Base-by-base conservation (phyloP, 2,888 invertebrate genomes). In the Anagyrus pseudococci region DNA sequence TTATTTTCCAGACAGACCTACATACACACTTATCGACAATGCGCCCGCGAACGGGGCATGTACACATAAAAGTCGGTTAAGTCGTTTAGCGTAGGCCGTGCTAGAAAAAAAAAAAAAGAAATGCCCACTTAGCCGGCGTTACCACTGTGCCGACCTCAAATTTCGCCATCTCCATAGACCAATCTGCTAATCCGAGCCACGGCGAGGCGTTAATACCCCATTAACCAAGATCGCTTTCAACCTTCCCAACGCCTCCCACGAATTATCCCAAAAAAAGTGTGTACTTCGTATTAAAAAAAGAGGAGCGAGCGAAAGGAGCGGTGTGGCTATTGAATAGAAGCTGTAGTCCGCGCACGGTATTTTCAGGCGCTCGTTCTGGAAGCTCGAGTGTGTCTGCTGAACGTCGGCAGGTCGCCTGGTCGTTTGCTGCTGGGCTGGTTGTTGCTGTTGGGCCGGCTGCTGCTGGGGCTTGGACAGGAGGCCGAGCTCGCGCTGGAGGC, bases 341-440 rank as follows among this genome's bases (percentile, higher is more conserved):
- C 19, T 2, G 13, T 15, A n/a, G 4, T n/a, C n/a, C n/a, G n/a
- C n/a, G n/a, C n/a, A 67, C 67, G 64, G 64, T 20, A 67, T 58
- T 64, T 55, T 47, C 2, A 67, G 52, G 1, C 64, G 56, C 23
- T 67, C 64, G 33, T 59, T 62, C 53, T 67, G 67, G 57, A 65
- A 67, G 54, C 48, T 67, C 23, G 41, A 62, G 44, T 64, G 67
- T 4, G 50, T 62, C 41, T 64, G 63, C 26, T 57, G 59, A 25
- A 58, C 19, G 4, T 63, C 63, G 33, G 52, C 19, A n/a, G 49
- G 19, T n/a, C 29, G 29, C 2, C 17, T 48, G 48, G 13, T 48
- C 29, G 29, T 3, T n/a, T 47, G 47, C n/a, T 23, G 46, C 25
- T 25, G 22, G 4, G 6, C 10, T 15, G 19, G 46, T 22, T 46